Base-by-base conservation (phyloP, 2,888 invertebrate species). In the Eristalis intricaria region DNA sequence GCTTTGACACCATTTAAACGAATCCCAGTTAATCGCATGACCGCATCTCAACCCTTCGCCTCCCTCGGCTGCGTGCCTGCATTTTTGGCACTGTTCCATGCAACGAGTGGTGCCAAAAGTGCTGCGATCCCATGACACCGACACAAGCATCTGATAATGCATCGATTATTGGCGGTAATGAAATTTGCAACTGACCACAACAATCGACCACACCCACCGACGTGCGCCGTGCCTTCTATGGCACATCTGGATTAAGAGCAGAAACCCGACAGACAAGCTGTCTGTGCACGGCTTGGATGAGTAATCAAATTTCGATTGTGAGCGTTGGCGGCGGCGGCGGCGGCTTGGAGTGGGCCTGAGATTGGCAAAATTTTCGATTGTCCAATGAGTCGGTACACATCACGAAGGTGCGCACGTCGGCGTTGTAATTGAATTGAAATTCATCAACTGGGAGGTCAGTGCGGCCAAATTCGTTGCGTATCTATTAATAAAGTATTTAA, bases 151-250 rank as follows among this genome's bases (percentile, higher is more conserved):
- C 60, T 76, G 35, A 22, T 56, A 35, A 50, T 69, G 69, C 38
- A 86, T 85, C 77, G 81, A 82, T 81, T 73, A 77, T 15, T 32
- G 32, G 75, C 43, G 69, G 29, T 82, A 83, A 87, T 87, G 75
- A 79, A 83, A 83, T 87, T 79, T 83, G 11, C 78, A 78, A 83
- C 76, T 83, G 83, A 83, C 86, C 86, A 75, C 83, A 79, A 75
- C 78, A 82, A 58, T 43, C 69, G 74, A 82, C 82, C 78, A 40
- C 82, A 82, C 79, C 75, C 61, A 75, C 63, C 74, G 22, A 79
- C 40, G 26, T 60, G 23, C 4, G 26, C 26, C 26, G 23, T 3
- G 26, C 26, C 26, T 5, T 3, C n/a, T 1, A 4, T 23, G 56
- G 19, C 1, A 32, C 32, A 32, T 32, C 32, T 32, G 60, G 50